A percentile compares a stretch with the other conserved stretches of the same genome.
phyloP scores from a whole-genome alignment of 2,888 invertebrate genomes.

The Diloba caeruleocephala region DNA sequence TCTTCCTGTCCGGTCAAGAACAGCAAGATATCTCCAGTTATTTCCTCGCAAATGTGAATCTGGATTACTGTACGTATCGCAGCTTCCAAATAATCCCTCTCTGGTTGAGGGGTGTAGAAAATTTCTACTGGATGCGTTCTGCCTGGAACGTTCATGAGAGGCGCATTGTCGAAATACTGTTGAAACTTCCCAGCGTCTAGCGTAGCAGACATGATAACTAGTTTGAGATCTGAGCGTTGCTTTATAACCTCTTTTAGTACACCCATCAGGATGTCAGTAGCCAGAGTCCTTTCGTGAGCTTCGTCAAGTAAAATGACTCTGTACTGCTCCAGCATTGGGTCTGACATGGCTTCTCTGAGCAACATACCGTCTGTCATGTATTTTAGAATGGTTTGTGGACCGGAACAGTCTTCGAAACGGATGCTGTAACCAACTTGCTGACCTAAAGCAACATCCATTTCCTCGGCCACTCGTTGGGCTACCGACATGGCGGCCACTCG shows the following conservation, averaged over 20 bases:
- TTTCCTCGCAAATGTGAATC: slow-evolving; percentile 98
- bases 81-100: slow-evolving; percentile 98
- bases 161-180: slow-evolving; percentile 99
- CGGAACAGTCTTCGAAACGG: slow-evolving; percentile 99
- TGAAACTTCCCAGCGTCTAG: slow-evolving; percentile 99
- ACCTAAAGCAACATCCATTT: slow-evolving; percentile 98
- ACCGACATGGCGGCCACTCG: slow-evolving; percentile 99
- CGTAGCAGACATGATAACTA: slow-evolving; percentile 99
- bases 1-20: slow-evolving; percentile 96
- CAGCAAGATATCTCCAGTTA: slow-evolving; percentile 96
- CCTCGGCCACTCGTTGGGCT: slow-evolving; percentile 99
- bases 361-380: slow-evolving; percentile 99
- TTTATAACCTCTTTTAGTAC: slow-evolving; percentile 98
- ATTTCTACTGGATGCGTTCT: slow-evolving; percentile 90
- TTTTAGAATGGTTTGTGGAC: slow-evolving; percentile 97
- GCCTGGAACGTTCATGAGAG: slow-evolving; percentile 99
- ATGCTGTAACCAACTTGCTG: slow-evolving; percentile 91
- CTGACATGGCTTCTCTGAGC: slow-evolving; percentile 99
- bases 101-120: slow-evolving; percentile 99
- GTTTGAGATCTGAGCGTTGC: slow-evolving; percentile 97
- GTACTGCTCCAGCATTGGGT: slow-evolving; percentile 98
- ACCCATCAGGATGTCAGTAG: slow-evolving; percentile 99
- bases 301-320: slow-evolving; percentile 99
- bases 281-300: slow-evolving; percentile 99
- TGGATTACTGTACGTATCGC: slow-evolving; percentile 98